phyloP scores from a whole-genome alignment of 2,113 vertebrate species.

The Setophaga kirtlandii region DNA sequence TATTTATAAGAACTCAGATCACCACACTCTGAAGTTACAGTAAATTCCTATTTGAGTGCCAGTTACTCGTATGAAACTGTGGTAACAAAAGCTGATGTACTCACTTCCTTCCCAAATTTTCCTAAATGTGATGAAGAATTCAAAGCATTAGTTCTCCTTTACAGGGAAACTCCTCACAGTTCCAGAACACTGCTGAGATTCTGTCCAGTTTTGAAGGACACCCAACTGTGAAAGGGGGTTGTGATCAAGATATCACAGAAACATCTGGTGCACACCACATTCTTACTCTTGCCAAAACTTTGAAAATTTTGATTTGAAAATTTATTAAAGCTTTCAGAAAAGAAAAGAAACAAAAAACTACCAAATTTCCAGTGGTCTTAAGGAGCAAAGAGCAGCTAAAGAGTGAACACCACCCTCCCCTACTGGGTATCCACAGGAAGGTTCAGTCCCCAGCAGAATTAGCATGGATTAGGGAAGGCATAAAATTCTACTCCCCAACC shows the following conservation, averaged over 20 bases:
- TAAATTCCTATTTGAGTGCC: conserved; percentile 5
- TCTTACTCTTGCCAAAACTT: background rate
- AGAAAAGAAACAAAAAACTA: background rate
- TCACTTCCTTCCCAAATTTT: background rate
- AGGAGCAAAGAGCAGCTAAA: background rate
- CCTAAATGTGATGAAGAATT: conserved; percentile 32
- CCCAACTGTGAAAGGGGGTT: background rate
- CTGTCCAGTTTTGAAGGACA: background rate
- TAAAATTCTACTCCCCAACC: background rate
- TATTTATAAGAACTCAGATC: background rate
- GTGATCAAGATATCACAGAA: background rate
- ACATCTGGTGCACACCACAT: background rate
- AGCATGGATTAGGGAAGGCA: background rate
- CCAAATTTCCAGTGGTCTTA: background rate
- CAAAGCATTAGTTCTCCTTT: conserved; percentile 32
- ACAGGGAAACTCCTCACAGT: background rate
- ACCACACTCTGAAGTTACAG: background rate
- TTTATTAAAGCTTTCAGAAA: background rate
- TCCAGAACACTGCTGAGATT: background rate
- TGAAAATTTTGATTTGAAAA: background rate
- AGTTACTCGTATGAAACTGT: background rate
- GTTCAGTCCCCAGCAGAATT: background rate
- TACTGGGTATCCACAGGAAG: background rate
- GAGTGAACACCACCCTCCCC: background rate
- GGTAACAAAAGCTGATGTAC: conserved; percentile 34